phyloP scores from a whole-genome alignment of 2,113 vertebrate genomes.

The Aegithalos caudatus region DNA sequence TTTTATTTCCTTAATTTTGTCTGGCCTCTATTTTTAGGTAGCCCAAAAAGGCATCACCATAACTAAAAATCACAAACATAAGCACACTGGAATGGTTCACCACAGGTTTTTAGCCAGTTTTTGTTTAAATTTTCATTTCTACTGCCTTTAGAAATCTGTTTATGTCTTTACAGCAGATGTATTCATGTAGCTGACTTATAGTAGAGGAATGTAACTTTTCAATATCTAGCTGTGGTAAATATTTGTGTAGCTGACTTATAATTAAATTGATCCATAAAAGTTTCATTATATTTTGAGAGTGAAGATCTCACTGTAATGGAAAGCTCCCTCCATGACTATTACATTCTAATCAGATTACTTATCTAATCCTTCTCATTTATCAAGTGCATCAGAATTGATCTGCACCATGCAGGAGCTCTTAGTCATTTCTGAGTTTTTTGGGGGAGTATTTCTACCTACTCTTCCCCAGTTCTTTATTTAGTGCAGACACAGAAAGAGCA shows the following conservation, averaged over 20 bases:
- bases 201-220: not conserved
- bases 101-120: not conserved
- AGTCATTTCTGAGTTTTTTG: not conserved
- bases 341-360: conserved; percentile 3
- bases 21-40: not conserved
- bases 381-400: conserved; percentile 6
- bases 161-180: not conserved
- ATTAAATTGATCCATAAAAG: conserved; percentile 1
- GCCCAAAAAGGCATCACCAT: not conserved
- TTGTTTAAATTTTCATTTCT: not conserved
- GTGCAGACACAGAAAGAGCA: not conserved
- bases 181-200: not conserved
- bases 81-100: not conserved
- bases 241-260: conserved; percentile 12
- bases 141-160: not conserved
- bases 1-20: not conserved
- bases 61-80: not conserved
- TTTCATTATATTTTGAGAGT: not conserved
- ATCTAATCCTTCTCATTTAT: conserved; percentile 11
- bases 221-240: not conserved
- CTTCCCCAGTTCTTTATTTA: not conserved
- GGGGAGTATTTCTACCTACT: not conserved
- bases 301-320: not conserved
- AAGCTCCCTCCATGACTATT: not conserved
- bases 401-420: not conserved